Evolutionary conservation across 2,888 invertebrate genomes (phyloP).

Genomic region (Acutogordius australiensis): DNA sequence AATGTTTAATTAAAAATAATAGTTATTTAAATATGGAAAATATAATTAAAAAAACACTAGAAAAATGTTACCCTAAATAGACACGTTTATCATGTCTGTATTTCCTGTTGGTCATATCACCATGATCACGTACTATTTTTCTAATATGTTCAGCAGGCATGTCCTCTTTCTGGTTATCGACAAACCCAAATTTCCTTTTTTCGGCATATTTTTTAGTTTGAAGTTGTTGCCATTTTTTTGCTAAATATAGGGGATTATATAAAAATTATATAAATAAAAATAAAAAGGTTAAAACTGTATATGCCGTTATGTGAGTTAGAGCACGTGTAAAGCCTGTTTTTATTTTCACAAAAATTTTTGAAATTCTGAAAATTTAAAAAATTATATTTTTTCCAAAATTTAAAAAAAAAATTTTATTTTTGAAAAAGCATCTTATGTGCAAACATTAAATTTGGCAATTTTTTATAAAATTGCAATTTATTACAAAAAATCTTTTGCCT

Average conservation of each 20-base stretch:
- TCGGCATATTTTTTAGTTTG: constrained; percentile 95
- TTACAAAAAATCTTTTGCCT: no score
- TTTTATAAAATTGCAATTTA: no score
- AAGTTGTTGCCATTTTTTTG: constrained; percentile 71
- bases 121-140: constrained; percentile 94
- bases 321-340: no score
- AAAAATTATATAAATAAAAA: no score
- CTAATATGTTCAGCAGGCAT: constrained; percentile 98
- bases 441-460: no score
- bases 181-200: constrained; percentile 88
- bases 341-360: no score
- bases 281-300: no score
- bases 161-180: constrained; percentile 94
- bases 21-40: not conserved
- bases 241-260: constrained; percentile 13
- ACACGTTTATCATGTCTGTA: constrained; percentile 94
- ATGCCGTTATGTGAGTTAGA: no score
- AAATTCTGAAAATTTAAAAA: no score
- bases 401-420: no score
- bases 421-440: no score
- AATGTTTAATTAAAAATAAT: not conserved
- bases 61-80: constrained; percentile 44
- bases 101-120: constrained; percentile 95
- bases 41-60: not conserved
- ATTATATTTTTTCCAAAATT: no score